phyloP scores from a whole-genome alignment of 2,113 vertebrate species.

The Herpetotheres cachinnans region DNA sequence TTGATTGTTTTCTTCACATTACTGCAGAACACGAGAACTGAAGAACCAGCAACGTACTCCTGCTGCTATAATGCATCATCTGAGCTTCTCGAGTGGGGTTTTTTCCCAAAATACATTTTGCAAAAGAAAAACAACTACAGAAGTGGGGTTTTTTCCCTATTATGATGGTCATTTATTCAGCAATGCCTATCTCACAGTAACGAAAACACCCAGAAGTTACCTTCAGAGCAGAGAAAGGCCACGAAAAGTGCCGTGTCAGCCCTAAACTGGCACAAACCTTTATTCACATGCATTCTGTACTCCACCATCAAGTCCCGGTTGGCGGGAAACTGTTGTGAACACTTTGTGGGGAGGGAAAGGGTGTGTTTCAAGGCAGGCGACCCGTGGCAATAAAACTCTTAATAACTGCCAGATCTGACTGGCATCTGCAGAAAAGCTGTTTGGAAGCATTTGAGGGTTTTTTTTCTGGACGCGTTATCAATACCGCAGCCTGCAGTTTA shows the following conservation, averaged over 20 bases:
- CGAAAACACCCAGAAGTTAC: not conserved
- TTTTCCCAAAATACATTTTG: not conserved
- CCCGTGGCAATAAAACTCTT: not conserved
- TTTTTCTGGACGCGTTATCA: not conserved
- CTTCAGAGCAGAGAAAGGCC: not conserved
- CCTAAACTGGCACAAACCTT: not conserved
- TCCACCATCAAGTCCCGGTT: not conserved
- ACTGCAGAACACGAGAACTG: not conserved
- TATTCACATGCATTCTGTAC: not conserved
- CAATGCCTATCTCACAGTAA: not conserved
- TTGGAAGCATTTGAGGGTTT: not conserved
- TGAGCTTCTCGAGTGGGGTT: not conserved
- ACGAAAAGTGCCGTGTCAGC: not conserved
- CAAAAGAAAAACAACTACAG: not conserved
- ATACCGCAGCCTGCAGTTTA: not conserved
- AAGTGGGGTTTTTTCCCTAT: rapidly evolving
- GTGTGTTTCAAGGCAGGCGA: not conserved
- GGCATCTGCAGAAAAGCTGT: constrained; percentile 2
- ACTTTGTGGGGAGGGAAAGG: not conserved
- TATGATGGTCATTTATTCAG: not conserved
- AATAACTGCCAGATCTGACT: not conserved
- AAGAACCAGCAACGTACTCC: not conserved
- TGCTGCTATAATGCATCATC: not conserved
- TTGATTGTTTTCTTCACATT: not conserved
- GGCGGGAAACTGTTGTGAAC: not conserved